A percentile compares a stretch with the other conserved stretches of the same genome.
Evolutionary conservation across 2,797 vertebrate species (phyloP).

Genomic region (Aeoliscus strigatus): DNA sequence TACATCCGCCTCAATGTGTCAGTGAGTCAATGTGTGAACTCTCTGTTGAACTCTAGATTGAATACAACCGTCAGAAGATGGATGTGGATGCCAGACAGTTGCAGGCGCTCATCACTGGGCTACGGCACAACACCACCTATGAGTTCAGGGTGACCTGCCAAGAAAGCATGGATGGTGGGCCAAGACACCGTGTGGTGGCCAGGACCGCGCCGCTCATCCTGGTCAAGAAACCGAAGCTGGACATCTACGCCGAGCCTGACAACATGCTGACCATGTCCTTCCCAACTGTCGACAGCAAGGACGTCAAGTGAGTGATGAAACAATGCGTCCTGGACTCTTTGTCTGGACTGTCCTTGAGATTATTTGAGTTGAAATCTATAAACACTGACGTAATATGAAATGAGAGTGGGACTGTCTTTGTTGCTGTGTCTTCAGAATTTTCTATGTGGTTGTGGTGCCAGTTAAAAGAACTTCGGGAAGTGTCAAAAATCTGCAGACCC

Average conservation of each 20-base stretch:
- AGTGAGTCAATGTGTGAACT: background rate
- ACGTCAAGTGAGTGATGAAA: slow-evolving; percentile 80
- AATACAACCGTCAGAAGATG: slow-evolving; percentile 86
- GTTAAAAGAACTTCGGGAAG: slow-evolving; percentile 80
- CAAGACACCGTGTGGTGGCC: slow-evolving; percentile 85
- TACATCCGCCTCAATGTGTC: background rate
- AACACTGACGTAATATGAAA: too few relatives aligned
- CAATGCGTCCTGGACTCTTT: too few relatives aligned
- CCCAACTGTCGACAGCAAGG: slow-evolving; percentile 78
- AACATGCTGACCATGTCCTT: slow-evolving; percentile 84
- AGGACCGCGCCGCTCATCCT: slow-evolving; percentile 86
- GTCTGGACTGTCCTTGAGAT: too few relatives aligned
- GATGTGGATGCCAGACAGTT: slow-evolving; percentile 87
- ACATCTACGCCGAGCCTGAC: slow-evolving; percentile 80
- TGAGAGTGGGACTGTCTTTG: too few relatives aligned
- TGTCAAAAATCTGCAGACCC: slow-evolving; percentile 83
- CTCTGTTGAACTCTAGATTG: slow-evolving; percentile 76
- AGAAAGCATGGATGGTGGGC: slow-evolving; percentile 82
- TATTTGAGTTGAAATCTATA: too few relatives aligned
- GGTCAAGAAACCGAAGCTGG: slow-evolving; percentile 83
- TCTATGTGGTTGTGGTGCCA: slow-evolving; percentile 90
- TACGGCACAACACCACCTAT: slow-evolving; percentile 88
- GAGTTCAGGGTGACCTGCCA: slow-evolving; percentile 87
- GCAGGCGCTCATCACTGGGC: slow-evolving; percentile 84
- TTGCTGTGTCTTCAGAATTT: slow-evolving; percentile 71